Conservation (phyloP, 2,797 vertebrate species). For the Rhabdomys pumilio region DNA sequence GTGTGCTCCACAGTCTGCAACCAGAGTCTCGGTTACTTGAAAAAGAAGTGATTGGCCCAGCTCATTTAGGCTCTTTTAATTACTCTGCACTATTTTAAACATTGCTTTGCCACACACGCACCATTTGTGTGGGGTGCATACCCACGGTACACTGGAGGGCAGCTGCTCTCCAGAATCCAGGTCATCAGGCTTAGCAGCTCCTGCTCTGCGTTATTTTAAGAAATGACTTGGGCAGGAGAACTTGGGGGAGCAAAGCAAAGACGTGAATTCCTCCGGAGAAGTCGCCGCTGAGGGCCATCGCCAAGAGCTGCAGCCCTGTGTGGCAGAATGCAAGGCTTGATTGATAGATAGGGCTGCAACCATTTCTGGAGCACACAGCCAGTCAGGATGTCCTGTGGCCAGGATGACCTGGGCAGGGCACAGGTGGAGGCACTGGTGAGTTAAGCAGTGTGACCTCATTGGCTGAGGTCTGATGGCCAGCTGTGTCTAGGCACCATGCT, state of each 20-base stretch:
- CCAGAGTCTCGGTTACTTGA: neutral
- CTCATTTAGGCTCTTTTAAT: neutral
- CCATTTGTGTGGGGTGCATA: neutral
- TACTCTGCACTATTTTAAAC: neutral
- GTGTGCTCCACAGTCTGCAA: neutral
- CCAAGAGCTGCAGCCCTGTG: neutral
- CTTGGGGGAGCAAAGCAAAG: neutral
- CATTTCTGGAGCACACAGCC: neutral
- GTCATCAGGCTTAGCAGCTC: neutral
- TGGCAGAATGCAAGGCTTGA: neutral
- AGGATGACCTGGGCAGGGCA: neutral
- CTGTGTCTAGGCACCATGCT: rapidly evolving
- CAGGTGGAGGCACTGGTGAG: neutral
- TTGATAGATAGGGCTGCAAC: neutral
- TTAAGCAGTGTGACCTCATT: neutral
- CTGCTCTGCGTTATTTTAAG: neutral
- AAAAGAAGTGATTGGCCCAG: neutral
- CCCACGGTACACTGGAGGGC: neutral
- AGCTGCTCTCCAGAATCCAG: neutral
- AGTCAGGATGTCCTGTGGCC: neutral
- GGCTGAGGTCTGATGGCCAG: neutral
- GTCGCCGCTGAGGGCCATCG: neutral
- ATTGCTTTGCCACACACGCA: neutral
- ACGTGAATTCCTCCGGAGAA: neutral
- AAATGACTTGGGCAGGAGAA: neutral